A percentile compares a stretch with the other conserved stretches of the same genome.
These are phyloP conservation scores for Cathartes aura DNA, from an alignment of 2,113 vertebrate genomes.

Conservation along the genomic window DNA sequence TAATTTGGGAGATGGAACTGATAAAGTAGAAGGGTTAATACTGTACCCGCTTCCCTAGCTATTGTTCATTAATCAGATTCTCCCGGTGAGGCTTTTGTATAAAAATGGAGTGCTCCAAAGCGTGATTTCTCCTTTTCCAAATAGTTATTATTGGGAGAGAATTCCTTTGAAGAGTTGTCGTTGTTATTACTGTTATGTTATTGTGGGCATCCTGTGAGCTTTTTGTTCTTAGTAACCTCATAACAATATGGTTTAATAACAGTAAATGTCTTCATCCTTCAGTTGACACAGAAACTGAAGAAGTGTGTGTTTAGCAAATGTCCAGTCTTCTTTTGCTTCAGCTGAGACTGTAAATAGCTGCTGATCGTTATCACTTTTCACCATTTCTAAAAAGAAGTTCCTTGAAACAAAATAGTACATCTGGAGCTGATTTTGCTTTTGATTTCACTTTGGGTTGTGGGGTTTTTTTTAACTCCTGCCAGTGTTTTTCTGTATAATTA, in stretches of 20 bases:
- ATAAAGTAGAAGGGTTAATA: not conserved
- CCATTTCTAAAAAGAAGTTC: not conserved
- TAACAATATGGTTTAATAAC: not conserved
- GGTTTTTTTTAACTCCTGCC: not conserved
- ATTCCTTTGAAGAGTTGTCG: not conserved
- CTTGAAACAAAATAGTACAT: not conserved
- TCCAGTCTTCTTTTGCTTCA: not conserved
- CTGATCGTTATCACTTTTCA: not conserved
- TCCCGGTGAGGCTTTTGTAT: not conserved
- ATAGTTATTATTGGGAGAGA: not conserved
- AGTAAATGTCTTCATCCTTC: not conserved
- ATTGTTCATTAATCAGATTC: conserved; percentile 15
- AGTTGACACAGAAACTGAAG: not conserved
- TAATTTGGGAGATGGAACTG: not conserved
- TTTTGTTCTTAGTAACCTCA: not conserved
- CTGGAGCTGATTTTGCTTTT: not conserved
- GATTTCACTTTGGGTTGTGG: not conserved
- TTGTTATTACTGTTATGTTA: not conserved
- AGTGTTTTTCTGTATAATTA: not conserved
- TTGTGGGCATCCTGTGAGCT: not conserved
- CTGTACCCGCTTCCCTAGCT: not conserved
- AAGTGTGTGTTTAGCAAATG: not conserved
- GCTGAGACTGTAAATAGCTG: not conserved
- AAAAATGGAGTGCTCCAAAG: not conserved
- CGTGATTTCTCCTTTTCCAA: not conserved